Conservation (phyloP, 2,113 vertebrate species). For the Mungos mungo region DNA sequence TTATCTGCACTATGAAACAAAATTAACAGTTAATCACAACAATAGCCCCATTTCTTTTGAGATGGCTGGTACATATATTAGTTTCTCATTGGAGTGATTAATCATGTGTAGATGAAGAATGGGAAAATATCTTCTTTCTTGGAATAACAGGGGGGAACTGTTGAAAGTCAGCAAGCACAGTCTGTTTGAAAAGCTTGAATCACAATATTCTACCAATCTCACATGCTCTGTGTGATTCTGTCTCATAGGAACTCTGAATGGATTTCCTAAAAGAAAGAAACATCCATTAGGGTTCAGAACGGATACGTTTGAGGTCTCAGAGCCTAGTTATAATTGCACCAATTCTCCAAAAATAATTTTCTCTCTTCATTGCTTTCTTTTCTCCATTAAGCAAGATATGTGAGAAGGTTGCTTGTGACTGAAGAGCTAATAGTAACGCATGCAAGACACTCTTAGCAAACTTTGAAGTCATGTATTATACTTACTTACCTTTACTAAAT, state of each 20-base stretch:
- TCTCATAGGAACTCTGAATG: not conserved
- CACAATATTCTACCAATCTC: constrained; percentile 37
- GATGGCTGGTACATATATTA: constrained; percentile 77
- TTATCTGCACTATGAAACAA: constrained; percentile 61
- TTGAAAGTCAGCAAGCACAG: constrained; percentile 66
- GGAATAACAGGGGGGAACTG: constrained; percentile 66
- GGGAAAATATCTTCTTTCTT: constrained; percentile 61
- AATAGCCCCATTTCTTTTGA: constrained; percentile 61
- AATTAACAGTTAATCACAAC: constrained; percentile 74
- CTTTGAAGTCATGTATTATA: not conserved
- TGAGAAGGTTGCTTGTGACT: not conserved
- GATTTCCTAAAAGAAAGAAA: not conserved
- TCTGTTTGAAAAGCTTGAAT: constrained; percentile 61
- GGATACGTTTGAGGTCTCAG: not conserved
- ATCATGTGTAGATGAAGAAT: constrained; percentile 62
- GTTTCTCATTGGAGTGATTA: constrained; percentile 60
- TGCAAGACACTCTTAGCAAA: not conserved
- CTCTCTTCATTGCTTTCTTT: not conserved
- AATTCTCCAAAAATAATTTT: not conserved
- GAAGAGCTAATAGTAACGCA: not conserved
- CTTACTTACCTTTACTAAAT: not conserved
- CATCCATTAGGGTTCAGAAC: not conserved
- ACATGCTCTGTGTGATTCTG: not conserved
- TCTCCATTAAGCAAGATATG: not conserved
- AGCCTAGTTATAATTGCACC: not conserved